Percentiles rank a stretch among this genome's conserved stretches.
These are phyloP conservation scores for Leptopilina myrica DNA, from an alignment of 2,888 invertebrate genomes.

Conservation along the genomic window DNA sequence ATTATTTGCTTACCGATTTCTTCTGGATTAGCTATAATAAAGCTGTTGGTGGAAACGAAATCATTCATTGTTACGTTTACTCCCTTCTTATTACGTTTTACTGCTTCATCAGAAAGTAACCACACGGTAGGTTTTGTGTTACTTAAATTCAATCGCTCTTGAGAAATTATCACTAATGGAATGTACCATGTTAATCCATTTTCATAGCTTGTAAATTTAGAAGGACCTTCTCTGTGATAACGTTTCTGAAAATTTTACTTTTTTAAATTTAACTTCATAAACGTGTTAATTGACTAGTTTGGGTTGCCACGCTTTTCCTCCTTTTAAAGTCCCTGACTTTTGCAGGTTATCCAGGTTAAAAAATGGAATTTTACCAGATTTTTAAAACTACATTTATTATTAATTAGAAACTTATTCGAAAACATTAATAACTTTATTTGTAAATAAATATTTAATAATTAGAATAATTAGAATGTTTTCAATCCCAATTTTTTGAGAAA, in stretches of 20 bases:
- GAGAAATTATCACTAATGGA: conserved; percentile 82
- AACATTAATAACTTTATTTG: too few species aligned
- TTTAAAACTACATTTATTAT: too few species aligned
- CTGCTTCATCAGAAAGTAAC: conserved; percentile 79
- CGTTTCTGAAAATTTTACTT: conserved; percentile 39
- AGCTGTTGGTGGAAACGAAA: conserved; percentile 80
- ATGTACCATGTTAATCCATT: conserved; percentile 84
- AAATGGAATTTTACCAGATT: too few species aligned
- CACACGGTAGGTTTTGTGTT: conserved; percentile 80
- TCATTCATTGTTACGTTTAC: conserved; percentile 78
- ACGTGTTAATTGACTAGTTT: not conserved
- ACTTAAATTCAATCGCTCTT: conserved; percentile 80
- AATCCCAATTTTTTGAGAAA: too few species aligned
- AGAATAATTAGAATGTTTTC: too few species aligned
- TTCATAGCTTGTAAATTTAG: conserved; percentile 69
- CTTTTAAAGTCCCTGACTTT: too few species aligned
- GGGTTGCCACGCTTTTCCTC: too few species aligned
- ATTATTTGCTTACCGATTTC: conserved; percentile 82
- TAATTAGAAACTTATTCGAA: too few species aligned
- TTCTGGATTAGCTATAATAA: conserved; percentile 89
- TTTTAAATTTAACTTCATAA: not conserved
- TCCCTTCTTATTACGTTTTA: conserved; percentile 72
- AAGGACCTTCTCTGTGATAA: conserved; percentile 81
- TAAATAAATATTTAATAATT: too few species aligned
- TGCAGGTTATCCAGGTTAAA: too few species aligned